Conservation (phyloP, 2,888 invertebrate species). For the Cryptocephalus moraei region DNA sequence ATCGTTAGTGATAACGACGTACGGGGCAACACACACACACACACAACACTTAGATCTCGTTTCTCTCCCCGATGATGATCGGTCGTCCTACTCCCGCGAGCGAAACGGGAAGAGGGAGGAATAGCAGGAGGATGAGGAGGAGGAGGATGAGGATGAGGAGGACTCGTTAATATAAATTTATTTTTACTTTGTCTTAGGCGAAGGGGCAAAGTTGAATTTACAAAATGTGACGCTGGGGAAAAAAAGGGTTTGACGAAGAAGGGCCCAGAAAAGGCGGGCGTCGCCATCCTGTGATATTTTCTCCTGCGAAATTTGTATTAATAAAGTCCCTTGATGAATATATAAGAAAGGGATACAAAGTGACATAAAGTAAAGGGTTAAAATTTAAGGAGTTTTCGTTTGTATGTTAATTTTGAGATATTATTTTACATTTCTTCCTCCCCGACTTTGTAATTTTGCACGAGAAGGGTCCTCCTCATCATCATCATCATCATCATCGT, state of each 20-base stretch:
- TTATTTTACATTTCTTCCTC: constrained; percentile 13
- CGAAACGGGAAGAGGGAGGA: too few relatives aligned
- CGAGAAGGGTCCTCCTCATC: too few relatives aligned
- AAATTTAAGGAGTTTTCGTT: constrained; percentile 18
- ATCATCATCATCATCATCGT: too few relatives aligned
- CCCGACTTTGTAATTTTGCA: constrained; percentile 1
- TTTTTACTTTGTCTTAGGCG: constrained; percentile 27
- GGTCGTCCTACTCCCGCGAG: constrained; percentile 9
- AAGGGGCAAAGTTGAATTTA: constrained; percentile 29
- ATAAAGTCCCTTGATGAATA: constrained; percentile 38
- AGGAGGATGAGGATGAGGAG: constrained; percentile 4
- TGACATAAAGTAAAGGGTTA: constrained; percentile 36
- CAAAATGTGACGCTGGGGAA: constrained; percentile 35
- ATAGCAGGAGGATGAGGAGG: constrained; percentile 5
- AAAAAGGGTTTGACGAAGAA: constrained; percentile 16
- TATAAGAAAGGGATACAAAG: constrained; percentile 38
- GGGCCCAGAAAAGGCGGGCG: not conserved
- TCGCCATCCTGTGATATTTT: too few relatives aligned
- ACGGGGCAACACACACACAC: constrained; percentile 28
- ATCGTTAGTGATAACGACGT: constrained; percentile 36
- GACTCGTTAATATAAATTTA: constrained; percentile 23
- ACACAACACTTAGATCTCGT: constrained; percentile 15
- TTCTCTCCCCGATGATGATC: constrained; percentile 9
- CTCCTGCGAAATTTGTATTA: constrained; percentile 10
- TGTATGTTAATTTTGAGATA: constrained; percentile 26